phyloP scores from a whole-genome alignment of 2,797 vertebrate species.

The Myiothlypis coronata region DNA sequence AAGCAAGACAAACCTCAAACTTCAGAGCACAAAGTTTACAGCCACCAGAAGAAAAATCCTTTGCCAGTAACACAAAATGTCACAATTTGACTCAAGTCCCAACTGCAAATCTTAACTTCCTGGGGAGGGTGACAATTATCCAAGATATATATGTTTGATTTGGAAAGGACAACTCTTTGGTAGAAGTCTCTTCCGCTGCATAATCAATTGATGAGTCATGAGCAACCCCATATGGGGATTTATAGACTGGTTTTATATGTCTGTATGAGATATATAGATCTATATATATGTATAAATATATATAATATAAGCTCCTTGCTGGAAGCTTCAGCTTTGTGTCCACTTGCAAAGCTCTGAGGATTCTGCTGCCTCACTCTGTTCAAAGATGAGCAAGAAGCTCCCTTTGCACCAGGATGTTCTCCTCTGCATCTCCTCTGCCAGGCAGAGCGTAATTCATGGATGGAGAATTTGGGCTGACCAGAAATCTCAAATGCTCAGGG shows the following conservation, averaged over 20 bases:
- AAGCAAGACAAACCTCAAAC: background rate
- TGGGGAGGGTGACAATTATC: conserved; percentile 45
- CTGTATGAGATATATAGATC: background rate
- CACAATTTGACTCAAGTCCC: conserved; percentile 35
- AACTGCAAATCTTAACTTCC: conserved; percentile 35
- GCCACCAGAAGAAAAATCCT: background rate
- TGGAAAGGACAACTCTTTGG: conserved; percentile 48
- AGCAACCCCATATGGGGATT: background rate
- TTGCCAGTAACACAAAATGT: conserved; percentile 11
- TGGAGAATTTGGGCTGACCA: background rate
- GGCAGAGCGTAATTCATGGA: background rate
- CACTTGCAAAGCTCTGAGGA: background rate
- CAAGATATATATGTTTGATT: conserved; percentile 26
- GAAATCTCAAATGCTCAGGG: background rate
- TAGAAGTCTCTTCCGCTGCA: conserved; percentile 6
- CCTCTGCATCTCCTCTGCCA: background rate
- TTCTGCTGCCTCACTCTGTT: background rate
- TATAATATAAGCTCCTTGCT: background rate
- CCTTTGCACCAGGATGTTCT: background rate
- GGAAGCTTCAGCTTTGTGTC: background rate
- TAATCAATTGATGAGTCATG: conserved; percentile 51
- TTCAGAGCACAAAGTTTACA: background rate
- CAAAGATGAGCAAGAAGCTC: background rate
- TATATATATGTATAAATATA: background rate
- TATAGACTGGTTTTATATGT: background rate